A percentile compares a stretch with the other conserved stretches of the same genome.
These are phyloP conservation scores for Meiosimyza decipiens DNA, from an alignment of 2,888 invertebrate genomes.

Conservation along the genomic window DNA sequence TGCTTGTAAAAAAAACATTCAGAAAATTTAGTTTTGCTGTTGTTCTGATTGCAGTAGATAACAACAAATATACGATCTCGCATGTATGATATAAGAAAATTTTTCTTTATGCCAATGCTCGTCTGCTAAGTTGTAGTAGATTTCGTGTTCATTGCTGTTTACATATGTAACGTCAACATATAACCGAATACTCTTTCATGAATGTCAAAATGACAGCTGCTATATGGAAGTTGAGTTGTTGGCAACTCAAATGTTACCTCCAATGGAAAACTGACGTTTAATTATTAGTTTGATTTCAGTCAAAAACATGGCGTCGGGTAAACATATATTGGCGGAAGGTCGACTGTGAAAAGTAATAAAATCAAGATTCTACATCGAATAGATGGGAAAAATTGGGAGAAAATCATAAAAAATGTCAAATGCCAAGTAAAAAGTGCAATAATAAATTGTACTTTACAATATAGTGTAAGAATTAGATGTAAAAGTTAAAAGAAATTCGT, in stretches of 20 bases:
- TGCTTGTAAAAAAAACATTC: no score
- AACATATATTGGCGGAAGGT: constrained; percentile 26
- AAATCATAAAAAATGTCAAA: not conserved
- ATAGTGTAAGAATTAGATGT: not conserved
- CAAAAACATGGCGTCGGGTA: constrained; percentile 39
- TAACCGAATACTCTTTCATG: no score
- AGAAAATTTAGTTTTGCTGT: no score
- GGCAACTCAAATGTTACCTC: not conserved
- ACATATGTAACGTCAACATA: no score
- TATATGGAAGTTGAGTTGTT: not conserved
- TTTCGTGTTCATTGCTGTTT: no score
- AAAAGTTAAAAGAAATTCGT: no score
- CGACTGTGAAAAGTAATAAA: not conserved
- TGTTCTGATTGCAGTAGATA: no score
- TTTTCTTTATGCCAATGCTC: no score
- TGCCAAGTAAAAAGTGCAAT: not conserved
- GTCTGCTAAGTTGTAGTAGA: no score
- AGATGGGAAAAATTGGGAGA: not conserved
- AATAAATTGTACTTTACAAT: not conserved
- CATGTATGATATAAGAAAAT: no score
- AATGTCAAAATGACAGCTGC: not conserved
- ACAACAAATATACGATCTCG: no score
- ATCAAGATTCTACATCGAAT: constrained; percentile 5
- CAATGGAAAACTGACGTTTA: constrained; percentile 15
- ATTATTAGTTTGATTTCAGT: not conserved